Percentiles rank a stretch among this genome's conserved stretches.
Conservation (phyloP, 2,888 invertebrate species). For the Kuschelorhynchus macadamiae region DNA sequence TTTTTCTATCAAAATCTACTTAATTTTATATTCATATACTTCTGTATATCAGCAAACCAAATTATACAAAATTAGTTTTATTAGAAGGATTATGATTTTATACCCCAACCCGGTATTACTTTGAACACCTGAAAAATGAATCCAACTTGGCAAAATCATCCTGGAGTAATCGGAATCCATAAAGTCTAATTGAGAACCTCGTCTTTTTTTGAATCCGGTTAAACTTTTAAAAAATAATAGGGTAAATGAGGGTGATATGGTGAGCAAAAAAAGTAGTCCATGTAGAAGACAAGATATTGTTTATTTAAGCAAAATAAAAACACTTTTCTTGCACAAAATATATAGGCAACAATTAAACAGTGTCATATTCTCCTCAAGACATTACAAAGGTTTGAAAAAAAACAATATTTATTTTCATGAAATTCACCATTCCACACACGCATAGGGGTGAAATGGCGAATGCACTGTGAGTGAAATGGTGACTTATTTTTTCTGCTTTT, state of each 20-base stretch:
- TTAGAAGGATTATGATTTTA: too few relatives aligned
- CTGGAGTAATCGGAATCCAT: too few relatives aligned
- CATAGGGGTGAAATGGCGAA: slow-evolving; percentile 22
- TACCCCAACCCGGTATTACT: too few relatives aligned
- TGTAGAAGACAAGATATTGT: slow-evolving; percentile 20
- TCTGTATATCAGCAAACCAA: too few relatives aligned
- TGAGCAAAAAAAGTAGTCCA: slow-evolving; percentile 20
- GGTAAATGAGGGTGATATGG: slow-evolving; percentile 15
- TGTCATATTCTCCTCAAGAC: slow-evolving; percentile 3
- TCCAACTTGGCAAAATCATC: too few relatives aligned
- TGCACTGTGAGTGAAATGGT: slow-evolving; percentile 30
- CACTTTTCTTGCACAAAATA: slow-evolving; percentile 6
- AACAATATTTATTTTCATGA: slow-evolving; percentile 11
- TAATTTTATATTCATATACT: too few relatives aligned
- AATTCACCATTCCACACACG: slow-evolving; percentile 27
- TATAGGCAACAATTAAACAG: slow-evolving; percentile 13
- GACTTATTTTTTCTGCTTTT: slow-evolving; percentile 26
- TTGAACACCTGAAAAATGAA: too few relatives aligned
- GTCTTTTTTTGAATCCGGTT: too few relatives aligned
- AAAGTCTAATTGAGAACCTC: too few relatives aligned
- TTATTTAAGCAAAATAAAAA: slow-evolving; percentile 29
- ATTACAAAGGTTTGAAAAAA: slow-evolving; percentile 1
- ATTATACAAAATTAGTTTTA: too few relatives aligned
- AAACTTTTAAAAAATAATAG: slow-evolving; percentile 1
- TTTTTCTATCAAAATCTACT: too few relatives aligned